Percentiles rank a stretch among this genome's conserved stretches.
Conservation (phyloP, 2,113 vertebrate species). For the Cisticola juncidis region DNA sequence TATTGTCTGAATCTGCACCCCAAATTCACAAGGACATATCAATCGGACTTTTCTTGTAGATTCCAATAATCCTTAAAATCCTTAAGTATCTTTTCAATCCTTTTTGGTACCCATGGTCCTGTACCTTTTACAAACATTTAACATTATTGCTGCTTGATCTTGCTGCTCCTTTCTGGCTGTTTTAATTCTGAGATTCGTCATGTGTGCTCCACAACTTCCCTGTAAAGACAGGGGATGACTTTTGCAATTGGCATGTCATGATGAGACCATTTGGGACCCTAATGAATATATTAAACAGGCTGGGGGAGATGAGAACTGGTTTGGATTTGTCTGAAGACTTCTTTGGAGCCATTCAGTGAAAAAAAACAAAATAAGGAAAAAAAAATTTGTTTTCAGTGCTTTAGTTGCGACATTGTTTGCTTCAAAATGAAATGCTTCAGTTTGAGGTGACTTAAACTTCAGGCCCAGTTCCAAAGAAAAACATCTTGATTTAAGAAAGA, state of each 20-base stretch:
- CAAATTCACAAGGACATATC: not conserved
- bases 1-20: not conserved
- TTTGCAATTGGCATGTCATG: not conserved
- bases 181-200: not conserved
- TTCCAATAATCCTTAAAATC: not conserved
- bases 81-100: not conserved
- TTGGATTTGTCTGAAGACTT: not conserved
- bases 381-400: not conserved
- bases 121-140: not conserved
- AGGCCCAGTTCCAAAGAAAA: not conserved
- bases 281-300: not conserved
- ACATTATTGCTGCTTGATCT: not conserved
- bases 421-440: not conserved
- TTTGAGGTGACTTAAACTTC: conserved; percentile 31
- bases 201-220: not conserved
- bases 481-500: not conserved
- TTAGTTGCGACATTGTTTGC: not conserved
- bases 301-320: not conserved
- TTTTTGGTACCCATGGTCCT: not conserved
- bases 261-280: not conserved
- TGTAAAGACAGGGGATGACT: not conserved
- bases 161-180: not conserved
- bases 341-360: not conserved
- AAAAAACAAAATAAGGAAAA: not conserved
- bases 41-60: not conserved